Evolutionary conservation across 2,888 invertebrate genomes (phyloP).

Genomic region (Hofmannophila pseudospretella): DNA sequence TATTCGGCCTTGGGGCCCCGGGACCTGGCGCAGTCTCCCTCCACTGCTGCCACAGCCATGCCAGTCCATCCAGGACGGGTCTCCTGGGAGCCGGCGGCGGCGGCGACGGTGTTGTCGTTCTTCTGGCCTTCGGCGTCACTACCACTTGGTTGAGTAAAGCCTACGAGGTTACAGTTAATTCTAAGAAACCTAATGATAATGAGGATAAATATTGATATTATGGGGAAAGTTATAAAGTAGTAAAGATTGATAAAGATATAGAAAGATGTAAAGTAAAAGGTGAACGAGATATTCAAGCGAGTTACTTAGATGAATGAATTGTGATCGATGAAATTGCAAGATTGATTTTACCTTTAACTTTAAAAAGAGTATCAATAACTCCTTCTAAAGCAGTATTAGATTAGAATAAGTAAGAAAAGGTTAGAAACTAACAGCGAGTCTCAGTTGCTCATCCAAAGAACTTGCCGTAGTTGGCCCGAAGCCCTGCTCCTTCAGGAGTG

Average conservation of each 20-base stretch:
- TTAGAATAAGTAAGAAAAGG: slow-evolving; percentile 6
- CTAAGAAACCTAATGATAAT: slow-evolving; percentile 23
- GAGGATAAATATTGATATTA: slow-evolving; percentile 1
- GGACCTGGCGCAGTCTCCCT: slow-evolving; percentile 69
- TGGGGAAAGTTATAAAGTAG: background rate
- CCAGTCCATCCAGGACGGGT: slow-evolving; percentile 75
- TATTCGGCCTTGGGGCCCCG: slow-evolving; percentile 35
- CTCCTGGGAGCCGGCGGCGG: slow-evolving; percentile 62
- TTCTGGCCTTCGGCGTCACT: slow-evolving; percentile 70
- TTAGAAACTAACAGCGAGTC: slow-evolving; percentile 71
- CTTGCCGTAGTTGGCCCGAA: slow-evolving; percentile 85
- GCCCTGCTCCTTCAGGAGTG: slow-evolving; percentile 83
- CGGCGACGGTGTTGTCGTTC: slow-evolving; percentile 52
- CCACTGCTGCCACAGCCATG: slow-evolving; percentile 79
- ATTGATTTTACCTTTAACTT: slow-evolving; percentile 2
- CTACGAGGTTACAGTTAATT: slow-evolving; percentile 65
- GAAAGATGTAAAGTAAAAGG: background rate
- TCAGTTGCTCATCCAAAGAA: slow-evolving; percentile 77
- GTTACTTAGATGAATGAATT: background rate
- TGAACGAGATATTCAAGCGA: slow-evolving; percentile 7
- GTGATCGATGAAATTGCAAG: background rate
- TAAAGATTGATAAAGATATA: background rate
- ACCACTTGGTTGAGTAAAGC: slow-evolving; percentile 78
- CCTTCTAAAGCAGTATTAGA: slow-evolving; percentile 4
- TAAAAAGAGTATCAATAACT: background rate